Percentiles rank a stretch among this genome's conserved stretches.
Evolutionary conservation across 2,888 invertebrate species (phyloP).

Genomic region (Rhopalosiphum nymphaeae): DNA sequence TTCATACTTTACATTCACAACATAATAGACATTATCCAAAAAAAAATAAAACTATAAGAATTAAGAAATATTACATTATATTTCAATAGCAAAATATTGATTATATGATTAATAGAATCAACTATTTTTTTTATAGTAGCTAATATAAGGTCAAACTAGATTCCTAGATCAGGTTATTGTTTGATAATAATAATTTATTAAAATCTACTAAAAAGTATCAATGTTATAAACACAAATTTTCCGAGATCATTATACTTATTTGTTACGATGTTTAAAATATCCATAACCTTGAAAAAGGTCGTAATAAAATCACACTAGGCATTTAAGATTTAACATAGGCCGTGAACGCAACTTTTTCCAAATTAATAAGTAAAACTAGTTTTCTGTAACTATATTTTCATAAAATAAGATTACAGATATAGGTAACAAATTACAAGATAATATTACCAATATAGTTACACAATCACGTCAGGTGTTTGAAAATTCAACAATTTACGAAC

Average conservation of each 20-base stretch:
- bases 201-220: conserved; percentile 14
- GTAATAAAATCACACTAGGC: background rate
- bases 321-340: background rate
- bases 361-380: conserved; percentile 9
- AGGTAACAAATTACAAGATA: background rate
- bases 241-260: background rate
- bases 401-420: background rate
- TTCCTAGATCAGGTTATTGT: conserved; percentile 16
- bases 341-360: background rate
- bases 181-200: conserved; percentile 9
- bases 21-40: background rate
- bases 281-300: background rate
- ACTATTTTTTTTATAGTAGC: background rate
- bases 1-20: background rate
- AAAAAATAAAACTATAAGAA: background rate
- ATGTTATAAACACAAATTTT: conserved; percentile 11
- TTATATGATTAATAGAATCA: background rate
- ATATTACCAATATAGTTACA: background rate
- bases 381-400: background rate
- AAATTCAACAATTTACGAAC: background rate
- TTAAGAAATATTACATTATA: background rate
- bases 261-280: background rate
- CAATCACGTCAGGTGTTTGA: background rate
- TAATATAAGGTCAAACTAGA: conserved; percentile 31
- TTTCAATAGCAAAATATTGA: background rate